A percentile compares a stretch with the other conserved stretches of the same genome.
Evolutionary conservation across 2,113 vertebrate species (phyloP).

Genomic region (Taurulus bubalis): DNA sequence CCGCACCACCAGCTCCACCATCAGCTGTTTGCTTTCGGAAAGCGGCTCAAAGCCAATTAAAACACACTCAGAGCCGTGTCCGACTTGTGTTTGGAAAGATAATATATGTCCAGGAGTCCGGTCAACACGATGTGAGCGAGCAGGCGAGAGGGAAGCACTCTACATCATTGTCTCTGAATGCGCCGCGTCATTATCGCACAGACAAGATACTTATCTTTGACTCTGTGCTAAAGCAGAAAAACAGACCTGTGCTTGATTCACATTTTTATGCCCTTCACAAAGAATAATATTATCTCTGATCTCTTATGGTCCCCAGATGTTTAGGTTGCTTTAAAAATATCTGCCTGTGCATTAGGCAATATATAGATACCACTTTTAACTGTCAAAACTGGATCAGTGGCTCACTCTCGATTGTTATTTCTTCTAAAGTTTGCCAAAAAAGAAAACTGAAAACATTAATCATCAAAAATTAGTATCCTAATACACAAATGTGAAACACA

Average conservation of each 20-base stretch:
- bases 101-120: constrained; percentile 81
- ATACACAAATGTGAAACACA: constrained; percentile 61
- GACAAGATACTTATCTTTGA: constrained; percentile 73
- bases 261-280: constrained; percentile 29
- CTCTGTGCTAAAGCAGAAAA: constrained; percentile 44
- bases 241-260: constrained; percentile 26
- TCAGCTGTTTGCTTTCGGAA: constrained; percentile 91
- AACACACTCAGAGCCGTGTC: constrained; percentile 88
- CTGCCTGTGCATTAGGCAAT: constrained; percentile 10
- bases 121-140: constrained; percentile 52
- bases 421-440: constrained; percentile 3
- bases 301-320: constrained; percentile 31
- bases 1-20: constrained; percentile 87
- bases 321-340: constrained; percentile 53
- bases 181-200: constrained; percentile 35
- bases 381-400: constrained; percentile 21
- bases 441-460: constrained; percentile 69
- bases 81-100: constrained; percentile 88
- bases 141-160: constrained; percentile 35
- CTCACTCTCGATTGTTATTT: constrained; percentile 7
- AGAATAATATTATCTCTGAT: constrained; percentile 60
- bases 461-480: constrained; percentile 58
- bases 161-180: constrained; percentile 68
- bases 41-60: constrained; percentile 91
- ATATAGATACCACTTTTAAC: constrained; percentile 24